Evolutionary conservation across 2,113 vertebrate genomes (phyloP).

Genomic region (Oreochromis aureus): DNA sequence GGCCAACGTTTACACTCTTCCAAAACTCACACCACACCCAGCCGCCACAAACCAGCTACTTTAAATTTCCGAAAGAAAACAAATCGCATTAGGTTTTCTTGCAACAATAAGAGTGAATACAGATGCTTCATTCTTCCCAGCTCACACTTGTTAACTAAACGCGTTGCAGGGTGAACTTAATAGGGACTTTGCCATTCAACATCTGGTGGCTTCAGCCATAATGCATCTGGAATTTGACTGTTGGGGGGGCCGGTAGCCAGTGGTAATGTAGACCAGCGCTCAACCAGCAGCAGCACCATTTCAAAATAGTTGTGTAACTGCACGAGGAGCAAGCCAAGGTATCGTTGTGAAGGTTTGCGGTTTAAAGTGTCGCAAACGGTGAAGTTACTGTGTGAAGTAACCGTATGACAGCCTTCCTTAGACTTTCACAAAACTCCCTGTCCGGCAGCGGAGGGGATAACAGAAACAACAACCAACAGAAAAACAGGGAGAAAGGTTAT

Average conservation of each 20-base stretch:
- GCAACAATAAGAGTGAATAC: conserved; percentile 2
- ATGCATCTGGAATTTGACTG: conserved; percentile 64
- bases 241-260: conserved; percentile 37
- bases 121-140: conserved; percentile 17
- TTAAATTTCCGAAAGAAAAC: conserved; percentile 36
- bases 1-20: conserved; percentile 49
- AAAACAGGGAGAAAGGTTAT: neutral
- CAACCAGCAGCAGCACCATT: conserved; percentile 35
- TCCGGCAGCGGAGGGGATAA: neutral
- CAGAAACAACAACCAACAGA: neutral
- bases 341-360: conserved; percentile 50
- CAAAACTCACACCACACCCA: conserved; percentile 67
- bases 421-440: neutral
- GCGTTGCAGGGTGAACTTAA: neutral
- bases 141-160: conserved; percentile 32
- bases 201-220: conserved; percentile 65
- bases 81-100: neutral
- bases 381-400: conserved; percentile 33
- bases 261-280: conserved; percentile 38
- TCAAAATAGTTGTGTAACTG: conserved; percentile 58
- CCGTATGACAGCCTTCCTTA: conserved; percentile 52
- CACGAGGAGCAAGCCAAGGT: conserved; percentile 21
- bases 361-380: conserved; percentile 51
- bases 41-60: conserved; percentile 53
- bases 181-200: conserved; percentile 53